These are phyloP conservation scores for Sinocyclocheilus grahami DNA, from an alignment of 2,113 vertebrate genomes.

Conservation along the genomic window DNA sequence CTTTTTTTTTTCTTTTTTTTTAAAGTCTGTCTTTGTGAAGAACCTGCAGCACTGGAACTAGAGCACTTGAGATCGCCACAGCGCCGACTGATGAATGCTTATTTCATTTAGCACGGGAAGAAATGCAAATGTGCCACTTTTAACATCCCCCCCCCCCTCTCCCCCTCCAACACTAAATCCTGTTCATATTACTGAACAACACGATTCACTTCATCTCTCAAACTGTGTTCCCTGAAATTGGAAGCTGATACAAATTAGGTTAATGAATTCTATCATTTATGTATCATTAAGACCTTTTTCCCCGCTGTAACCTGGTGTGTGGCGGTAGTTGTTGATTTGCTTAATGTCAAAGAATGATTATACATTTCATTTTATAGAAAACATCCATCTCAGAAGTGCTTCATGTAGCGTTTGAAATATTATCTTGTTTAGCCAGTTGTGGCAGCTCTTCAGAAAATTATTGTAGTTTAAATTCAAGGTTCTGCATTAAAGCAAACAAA, in stretches of 20 bases:
- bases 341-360: background rate
- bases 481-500: background rate
- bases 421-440: background rate
- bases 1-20: conserved; percentile 28
- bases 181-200: conserved; percentile 14
- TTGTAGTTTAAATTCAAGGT: background rate
- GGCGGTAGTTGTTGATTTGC: background rate
- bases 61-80: conserved; percentile 73
- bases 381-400: background rate
- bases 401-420: background rate
- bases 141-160: background rate
- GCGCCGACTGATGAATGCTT: conserved; percentile 73
- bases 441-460: background rate
- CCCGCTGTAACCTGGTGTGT: background rate
- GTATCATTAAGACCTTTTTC: background rate
- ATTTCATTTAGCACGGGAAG: conserved; percentile 70
- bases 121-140: conserved; percentile 69
- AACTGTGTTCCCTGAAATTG: conserved; percentile 40
- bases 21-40: conserved; percentile 74
- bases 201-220: conserved; percentile 59
- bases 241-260: conserved; percentile 39
- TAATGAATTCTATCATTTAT: conserved; percentile 35
- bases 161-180: background rate
- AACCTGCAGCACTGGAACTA: conserved; percentile 62
- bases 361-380: background rate